Percentiles rank a stretch among this genome's conserved stretches.
Conservation (phyloP, 2,888 invertebrate species). For the Drosophila ustulata region DNA sequence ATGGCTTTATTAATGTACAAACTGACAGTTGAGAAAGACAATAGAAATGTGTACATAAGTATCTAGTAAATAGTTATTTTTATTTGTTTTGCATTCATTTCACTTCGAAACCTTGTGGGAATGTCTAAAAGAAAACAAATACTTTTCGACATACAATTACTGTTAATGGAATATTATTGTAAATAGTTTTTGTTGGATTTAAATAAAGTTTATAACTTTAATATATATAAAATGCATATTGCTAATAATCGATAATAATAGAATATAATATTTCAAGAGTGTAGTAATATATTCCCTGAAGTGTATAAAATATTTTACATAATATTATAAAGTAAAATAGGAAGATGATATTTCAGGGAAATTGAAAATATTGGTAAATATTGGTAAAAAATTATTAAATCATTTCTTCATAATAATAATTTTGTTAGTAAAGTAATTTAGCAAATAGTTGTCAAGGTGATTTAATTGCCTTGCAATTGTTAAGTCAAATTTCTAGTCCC, state of each 20-base stretch:
- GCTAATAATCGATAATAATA: neutral
- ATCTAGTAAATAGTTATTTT: neutral
- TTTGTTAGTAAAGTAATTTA: too few species aligned
- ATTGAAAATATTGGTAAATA: too few species aligned
- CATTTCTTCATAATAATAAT: too few species aligned
- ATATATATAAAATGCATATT: neutral
- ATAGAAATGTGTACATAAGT: neutral
- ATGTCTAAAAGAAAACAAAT: neutral
- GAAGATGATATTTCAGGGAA: too few species aligned
- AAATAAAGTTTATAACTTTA: neutral
- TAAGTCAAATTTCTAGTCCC: too few species aligned
- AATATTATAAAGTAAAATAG: too few species aligned
- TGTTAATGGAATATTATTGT: neutral
- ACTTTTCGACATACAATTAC: neutral
- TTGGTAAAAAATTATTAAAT: too few species aligned
- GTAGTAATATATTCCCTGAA: too few species aligned
- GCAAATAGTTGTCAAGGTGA: too few species aligned
- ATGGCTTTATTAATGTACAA: constrained; percentile 7
- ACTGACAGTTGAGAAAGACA: neutral
- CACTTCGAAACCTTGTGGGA: neutral
- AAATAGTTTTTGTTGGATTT: neutral
- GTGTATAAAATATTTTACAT: too few species aligned
- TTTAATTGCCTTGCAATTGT: too few species aligned
- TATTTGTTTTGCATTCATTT: neutral
- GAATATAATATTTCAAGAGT: too few species aligned